Evolutionary conservation across 2,888 invertebrate genomes (phyloP), one percentile per base, ranked within the genome.

Genomic region (Eulithis testata): DNA sequence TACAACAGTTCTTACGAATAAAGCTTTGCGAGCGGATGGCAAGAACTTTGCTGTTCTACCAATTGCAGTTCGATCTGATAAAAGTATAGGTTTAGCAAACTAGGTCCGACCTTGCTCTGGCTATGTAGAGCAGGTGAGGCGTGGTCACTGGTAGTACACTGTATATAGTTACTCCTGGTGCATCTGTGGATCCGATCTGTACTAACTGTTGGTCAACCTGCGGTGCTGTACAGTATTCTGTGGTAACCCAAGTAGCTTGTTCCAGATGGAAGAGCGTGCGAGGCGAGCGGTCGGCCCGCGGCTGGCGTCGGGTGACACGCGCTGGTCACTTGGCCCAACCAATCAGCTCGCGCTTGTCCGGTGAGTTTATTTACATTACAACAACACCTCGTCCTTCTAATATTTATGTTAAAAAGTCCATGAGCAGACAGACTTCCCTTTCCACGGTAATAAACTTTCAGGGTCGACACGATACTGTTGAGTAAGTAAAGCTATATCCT

Each of bases 201-300:
- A 66, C 57, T n/a, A 40, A 62, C 65, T 63, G 49, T 63, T 57
- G 5, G 9, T 49, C 2, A 14, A 37, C 51, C 64, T 56, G 54
- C 52, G 54, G 49, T 50, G 56, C 53, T 61, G 44, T 44, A 57
- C 61, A 61, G 45, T 53, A 59, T 60, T 62, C 67, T 59, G 59
- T 75, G 76, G 85, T 89, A 89, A 90, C 81, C 60, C 59, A 77
- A 87, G 78, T 78, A 74, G 70, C 70, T 69, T 87, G 87, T 92
- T 91, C 75, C 87, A 92, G 92, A 93, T 93, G 92, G 92, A 85
- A 79, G 89, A 84, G 74, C 83, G 85, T 81, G 85, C 85, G 82
- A 85, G 85, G 84, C 84, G 86, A 83, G 80, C 83, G 81, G 84
- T 82, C 87, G 84, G 84, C 86, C 82, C 79, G 82, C 86, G 84